Evolutionary conservation across 2,888 invertebrate species (phyloP).

Genomic region (Xestobium rufovillosum): DNA sequence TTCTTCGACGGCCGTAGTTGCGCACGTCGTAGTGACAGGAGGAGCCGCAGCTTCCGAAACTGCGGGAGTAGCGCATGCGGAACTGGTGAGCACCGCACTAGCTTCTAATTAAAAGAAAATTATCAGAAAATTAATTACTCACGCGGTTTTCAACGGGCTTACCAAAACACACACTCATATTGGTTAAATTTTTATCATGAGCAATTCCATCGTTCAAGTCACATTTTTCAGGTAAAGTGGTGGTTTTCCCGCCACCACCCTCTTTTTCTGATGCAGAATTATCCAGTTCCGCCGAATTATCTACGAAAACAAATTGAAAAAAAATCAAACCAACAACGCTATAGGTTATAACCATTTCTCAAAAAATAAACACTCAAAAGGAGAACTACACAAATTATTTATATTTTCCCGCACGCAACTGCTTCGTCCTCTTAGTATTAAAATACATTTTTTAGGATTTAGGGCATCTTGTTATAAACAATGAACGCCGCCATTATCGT

Average conservation of each 20-base stretch:
- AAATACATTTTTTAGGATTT: no score
- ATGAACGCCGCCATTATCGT: no score
- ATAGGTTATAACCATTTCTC: conserved; percentile 15
- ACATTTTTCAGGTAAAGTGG: conserved; percentile 19
- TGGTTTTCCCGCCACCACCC: conserved; percentile 36
- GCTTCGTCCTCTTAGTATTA: no score
- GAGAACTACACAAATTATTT: no score
- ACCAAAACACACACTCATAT: conserved; percentile 42
- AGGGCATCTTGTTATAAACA: no score
- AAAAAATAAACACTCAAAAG: conserved; percentile 11
- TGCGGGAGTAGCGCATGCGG: conserved; percentile 28
- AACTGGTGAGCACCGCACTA: conserved; percentile 32
- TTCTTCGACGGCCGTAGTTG: conserved; percentile 8
- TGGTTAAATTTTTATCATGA: conserved; percentile 24
- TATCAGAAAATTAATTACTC: background rate
- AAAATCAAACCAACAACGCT: conserved; percentile 13
- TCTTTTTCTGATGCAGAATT: conserved; percentile 26
- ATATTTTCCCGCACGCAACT: no score
- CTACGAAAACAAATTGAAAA: conserved; percentile 22
- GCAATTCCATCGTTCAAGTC: conserved; percentile 26
- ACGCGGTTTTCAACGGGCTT: conserved; percentile 17
- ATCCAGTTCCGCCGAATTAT: conserved; percentile 35
- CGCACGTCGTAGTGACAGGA: conserved; percentile 8
- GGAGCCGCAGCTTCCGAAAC: conserved; percentile 15
- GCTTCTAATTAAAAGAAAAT: conserved; percentile 24